Evolutionary conservation across 1,140 invertebrate species (phyloP).

Genomic region (Cylas formicarius): DNA sequence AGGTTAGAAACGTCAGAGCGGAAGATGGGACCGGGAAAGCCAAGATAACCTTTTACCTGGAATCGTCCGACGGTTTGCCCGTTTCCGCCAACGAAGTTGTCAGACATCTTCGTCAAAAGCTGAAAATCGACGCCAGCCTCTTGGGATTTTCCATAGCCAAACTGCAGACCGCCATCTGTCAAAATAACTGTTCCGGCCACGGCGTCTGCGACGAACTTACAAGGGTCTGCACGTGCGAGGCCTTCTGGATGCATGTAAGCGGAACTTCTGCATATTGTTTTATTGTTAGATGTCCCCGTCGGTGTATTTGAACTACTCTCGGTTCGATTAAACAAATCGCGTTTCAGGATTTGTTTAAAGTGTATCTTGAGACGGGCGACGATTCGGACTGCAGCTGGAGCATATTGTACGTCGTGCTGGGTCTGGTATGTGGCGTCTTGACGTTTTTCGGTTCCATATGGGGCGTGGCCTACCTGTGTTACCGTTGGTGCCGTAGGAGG

Average conservation of each 20-base stretch:
- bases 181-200: conserved; percentile 89
- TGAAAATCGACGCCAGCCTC: conserved; percentile 63
- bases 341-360: conserved; percentile 45
- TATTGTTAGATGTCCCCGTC: too few species aligned
- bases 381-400: conserved; percentile 85
- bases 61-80: conserved; percentile 28
- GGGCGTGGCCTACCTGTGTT: conserved; percentile 61
- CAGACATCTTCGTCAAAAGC: conserved; percentile 52
- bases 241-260: conserved; percentile 87
- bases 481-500: conserved; percentile 49
- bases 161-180: conserved; percentile 77
- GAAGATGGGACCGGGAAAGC: conserved; percentile 48
- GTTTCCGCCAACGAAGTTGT: conserved; percentile 38
- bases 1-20: conserved; percentile 36
- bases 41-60: conserved; percentile 56
- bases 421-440: conserved; percentile 57
- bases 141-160: conserved; percentile 65
- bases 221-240: conserved; percentile 81
- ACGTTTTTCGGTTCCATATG: conserved; percentile 59
- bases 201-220: conserved; percentile 80
- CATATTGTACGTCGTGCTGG: conserved; percentile 77
- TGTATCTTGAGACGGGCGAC: conserved; percentile 50
- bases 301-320: too few species aligned
- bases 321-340: too few species aligned
- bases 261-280: too few species aligned